Evolutionary conservation across 2,888 invertebrate genomes (phyloP).

Genomic region (Agrochola lychnidis): DNA sequence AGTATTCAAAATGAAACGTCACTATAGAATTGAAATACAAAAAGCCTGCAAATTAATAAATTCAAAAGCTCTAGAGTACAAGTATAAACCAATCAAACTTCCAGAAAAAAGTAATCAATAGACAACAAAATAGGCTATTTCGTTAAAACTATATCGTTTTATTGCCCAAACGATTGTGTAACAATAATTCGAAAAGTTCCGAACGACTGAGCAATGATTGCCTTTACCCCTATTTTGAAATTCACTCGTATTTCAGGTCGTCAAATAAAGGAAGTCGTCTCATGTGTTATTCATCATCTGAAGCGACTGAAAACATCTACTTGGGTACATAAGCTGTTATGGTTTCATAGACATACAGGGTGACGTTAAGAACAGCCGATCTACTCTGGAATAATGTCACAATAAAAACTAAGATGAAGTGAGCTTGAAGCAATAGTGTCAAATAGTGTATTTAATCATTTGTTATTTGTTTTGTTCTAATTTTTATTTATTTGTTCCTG

Average conservation of each 20-base stretch:
- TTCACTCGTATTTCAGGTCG: constrained; percentile 73
- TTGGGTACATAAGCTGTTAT: constrained; percentile 52
- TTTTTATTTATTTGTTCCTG: too few species aligned
- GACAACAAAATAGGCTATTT: constrained; percentile 28
- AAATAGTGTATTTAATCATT: too few species aligned
- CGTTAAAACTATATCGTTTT: constrained; percentile 61
- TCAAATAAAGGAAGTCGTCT: constrained; percentile 76
- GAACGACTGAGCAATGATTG: constrained; percentile 63
- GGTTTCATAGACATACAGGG: constrained; percentile 13
- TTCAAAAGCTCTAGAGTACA: constrained; percentile 1
- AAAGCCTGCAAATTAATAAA: background rate
- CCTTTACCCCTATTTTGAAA: constrained; percentile 69
- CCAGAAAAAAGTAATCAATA: constrained; percentile 18
- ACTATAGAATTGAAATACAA: background rate
- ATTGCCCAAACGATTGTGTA: constrained; percentile 50
- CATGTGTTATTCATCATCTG: constrained; percentile 79
- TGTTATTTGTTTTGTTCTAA: too few species aligned
- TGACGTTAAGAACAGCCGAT: background rate
- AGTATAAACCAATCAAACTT: constrained; percentile 41
- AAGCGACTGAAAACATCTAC: constrained; percentile 65
- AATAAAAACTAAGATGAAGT: background rate
- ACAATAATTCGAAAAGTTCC: constrained; percentile 64
- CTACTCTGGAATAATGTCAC: background rate
- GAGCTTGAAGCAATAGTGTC: background rate
- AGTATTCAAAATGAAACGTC: background rate